phyloP scores from a whole-genome alignment of 2,888 invertebrate genomes.

The Molorchus minor region DNA sequence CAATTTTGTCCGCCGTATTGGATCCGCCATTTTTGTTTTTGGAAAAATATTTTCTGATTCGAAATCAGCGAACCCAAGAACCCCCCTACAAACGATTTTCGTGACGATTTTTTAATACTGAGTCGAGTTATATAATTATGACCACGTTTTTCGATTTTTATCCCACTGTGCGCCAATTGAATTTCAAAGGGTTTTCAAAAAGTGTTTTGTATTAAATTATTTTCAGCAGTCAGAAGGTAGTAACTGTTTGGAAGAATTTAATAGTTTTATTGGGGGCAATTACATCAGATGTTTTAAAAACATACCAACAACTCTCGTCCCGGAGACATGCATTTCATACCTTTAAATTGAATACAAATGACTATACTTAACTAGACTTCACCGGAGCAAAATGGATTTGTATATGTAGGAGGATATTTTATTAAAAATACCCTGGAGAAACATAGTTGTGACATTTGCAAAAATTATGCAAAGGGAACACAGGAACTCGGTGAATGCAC shows the following conservation, averaged over 20 bases:
- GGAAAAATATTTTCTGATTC: too few species aligned
- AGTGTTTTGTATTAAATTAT: too few species aligned
- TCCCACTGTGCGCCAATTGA: not conserved
- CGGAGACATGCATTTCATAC: not conserved
- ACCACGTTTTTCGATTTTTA: too few species aligned
- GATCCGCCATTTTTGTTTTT: too few species aligned
- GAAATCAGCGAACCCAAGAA: too few species aligned
- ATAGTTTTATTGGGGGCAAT: not conserved
- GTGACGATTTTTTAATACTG: too few species aligned
- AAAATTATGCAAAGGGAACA: not conserved
- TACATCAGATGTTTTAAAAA: not conserved
- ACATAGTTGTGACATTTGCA: not conserved
- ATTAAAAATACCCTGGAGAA: conserved; percentile 3
- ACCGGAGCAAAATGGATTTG: not conserved
- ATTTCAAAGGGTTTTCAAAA: not conserved
- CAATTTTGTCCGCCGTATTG: too few species aligned
- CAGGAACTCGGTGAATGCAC: not conserved
- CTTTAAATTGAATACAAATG: not conserved
- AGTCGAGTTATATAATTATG: too few species aligned
- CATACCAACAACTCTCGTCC: not conserved
- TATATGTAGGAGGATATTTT: conserved; percentile 13
- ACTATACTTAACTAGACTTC: not conserved
- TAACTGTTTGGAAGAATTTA: not conserved
- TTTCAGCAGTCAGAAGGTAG: not conserved
- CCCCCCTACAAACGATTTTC: too few species aligned